Conservation (phyloP, 1,140 invertebrate species). For the Rhizoglyphus robini region DNA sequence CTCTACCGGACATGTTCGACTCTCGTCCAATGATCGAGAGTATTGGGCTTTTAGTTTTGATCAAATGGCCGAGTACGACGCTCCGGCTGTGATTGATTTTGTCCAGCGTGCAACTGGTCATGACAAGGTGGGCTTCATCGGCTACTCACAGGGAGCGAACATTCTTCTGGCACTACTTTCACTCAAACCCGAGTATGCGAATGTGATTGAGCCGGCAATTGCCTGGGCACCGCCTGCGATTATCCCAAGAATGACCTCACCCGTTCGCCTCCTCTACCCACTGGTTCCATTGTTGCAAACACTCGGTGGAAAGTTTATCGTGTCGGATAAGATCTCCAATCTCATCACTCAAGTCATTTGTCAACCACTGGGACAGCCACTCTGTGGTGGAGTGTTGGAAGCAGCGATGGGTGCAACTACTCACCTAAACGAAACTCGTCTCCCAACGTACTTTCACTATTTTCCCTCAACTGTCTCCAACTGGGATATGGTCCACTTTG, state of each 20-base stretch:
- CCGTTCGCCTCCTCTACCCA: not conserved
- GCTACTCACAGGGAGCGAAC: conserved; percentile 52
- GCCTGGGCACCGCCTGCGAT: not conserved
- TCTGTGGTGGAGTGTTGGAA: not conserved
- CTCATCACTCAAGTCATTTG: not conserved
- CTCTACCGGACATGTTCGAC: not conserved
- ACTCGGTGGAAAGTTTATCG: not conserved
- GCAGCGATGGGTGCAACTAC: not conserved
- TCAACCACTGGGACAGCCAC: not conserved
- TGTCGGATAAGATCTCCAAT: not conserved
- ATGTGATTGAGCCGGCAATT: not conserved
- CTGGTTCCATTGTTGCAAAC: not conserved
- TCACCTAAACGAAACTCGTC: not conserved
- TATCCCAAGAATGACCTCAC: not conserved
- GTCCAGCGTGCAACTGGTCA: conserved; percentile 39
- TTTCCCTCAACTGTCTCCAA: not conserved
- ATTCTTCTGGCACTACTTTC: conserved; percentile 47
- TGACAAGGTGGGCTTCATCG: conserved; percentile 45
- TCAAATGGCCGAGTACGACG: conserved; percentile 32
- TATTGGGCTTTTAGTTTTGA: conserved; percentile 2
- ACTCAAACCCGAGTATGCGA: conserved; percentile 37
- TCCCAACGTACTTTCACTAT: not conserved
- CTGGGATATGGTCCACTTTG: not conserved
- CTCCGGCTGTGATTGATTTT: conserved; percentile 38
- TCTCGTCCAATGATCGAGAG: not conserved